Evolutionary conservation across 2,888 invertebrate genomes (phyloP).

Genomic region (Dryadula phaetusa): DNA sequence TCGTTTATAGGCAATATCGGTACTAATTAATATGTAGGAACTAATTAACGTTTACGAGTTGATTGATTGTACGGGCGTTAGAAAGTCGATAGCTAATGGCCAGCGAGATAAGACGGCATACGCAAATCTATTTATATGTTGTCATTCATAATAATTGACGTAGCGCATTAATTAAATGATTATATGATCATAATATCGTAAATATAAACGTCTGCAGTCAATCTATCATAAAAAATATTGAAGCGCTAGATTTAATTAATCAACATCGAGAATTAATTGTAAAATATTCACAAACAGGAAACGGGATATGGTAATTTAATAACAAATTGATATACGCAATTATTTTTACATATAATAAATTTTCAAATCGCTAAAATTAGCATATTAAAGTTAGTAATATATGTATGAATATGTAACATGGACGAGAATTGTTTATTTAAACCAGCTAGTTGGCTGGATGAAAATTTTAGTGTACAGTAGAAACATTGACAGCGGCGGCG

Average conservation of each 20-base stretch:
- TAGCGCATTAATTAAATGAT: slow-evolving; percentile 15
- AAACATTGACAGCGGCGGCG: slow-evolving; percentile 53
- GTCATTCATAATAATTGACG: slow-evolving; percentile 37
- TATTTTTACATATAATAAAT: slow-evolving; percentile 22
- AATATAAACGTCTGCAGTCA: not conserved
- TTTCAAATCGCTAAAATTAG: slow-evolving; percentile 4
- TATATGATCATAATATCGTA: slow-evolving; percentile 10
- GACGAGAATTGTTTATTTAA: not conserved
- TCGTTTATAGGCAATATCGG: slow-evolving; percentile 39
- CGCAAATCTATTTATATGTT: slow-evolving; percentile 32
- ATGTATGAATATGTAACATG: not conserved
- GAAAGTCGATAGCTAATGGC: slow-evolving; percentile 36
- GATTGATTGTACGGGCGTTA: slow-evolving; percentile 56
- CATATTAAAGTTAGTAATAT: slow-evolving; percentile 3
- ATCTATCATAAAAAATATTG: slow-evolving; percentile 7
- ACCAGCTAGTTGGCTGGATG: not conserved
- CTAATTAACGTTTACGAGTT: slow-evolving; percentile 65
- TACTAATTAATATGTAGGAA: slow-evolving; percentile 60
- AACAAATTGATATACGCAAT: slow-evolving; percentile 26
- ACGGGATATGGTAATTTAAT: slow-evolving; percentile 18
- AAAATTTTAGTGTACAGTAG: not conserved
- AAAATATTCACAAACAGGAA: slow-evolving; percentile 22
- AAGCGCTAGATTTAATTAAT: not conserved
- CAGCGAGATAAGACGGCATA: slow-evolving; percentile 31
- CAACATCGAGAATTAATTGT: not conserved